phyloP scores from a whole-genome alignment of 2,888 invertebrate genomes.

The Gasteruption jaculator region DNA sequence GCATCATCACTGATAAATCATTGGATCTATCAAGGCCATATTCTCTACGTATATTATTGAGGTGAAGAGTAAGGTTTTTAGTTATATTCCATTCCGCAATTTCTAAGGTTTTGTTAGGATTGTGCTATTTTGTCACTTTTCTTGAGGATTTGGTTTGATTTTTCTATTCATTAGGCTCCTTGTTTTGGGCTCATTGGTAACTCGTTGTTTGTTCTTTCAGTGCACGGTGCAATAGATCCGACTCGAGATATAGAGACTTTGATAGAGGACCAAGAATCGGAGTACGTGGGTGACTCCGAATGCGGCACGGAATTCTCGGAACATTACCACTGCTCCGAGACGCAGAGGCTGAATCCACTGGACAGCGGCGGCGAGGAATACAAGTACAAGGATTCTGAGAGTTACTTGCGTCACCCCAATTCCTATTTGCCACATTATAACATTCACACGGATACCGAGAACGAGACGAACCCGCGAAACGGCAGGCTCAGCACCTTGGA shows the following conservation, averaged over 20 bases:
- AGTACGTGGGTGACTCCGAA: conserved; percentile 67
- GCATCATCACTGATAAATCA: too few relatives aligned
- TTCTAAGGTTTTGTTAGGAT: too few relatives aligned
- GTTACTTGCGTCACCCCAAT: conserved; percentile 79
- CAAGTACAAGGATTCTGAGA: conserved; percentile 57
- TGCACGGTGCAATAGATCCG: conserved; percentile 58
- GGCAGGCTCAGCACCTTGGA: conserved; percentile 46
- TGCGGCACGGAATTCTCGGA: conserved; percentile 59
- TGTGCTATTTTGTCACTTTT: too few relatives aligned
- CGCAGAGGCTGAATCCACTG: conserved; percentile 59
- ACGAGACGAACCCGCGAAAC: conserved; percentile 51
- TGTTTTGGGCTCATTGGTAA: too few relatives aligned
- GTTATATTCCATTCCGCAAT: too few relatives aligned
- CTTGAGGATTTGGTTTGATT: too few relatives aligned
- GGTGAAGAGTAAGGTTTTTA: too few relatives aligned
- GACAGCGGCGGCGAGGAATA: conserved; percentile 62
- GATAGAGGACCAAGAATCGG: conserved; percentile 66
- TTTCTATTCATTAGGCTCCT: too few relatives aligned
- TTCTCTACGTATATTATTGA: too few relatives aligned
- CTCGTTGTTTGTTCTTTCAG: conserved; percentile 30
- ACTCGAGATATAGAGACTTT: conserved; percentile 64
- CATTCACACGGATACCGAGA: conserved; percentile 64
- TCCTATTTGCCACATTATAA: conserved; percentile 74
- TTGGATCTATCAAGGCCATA: too few relatives aligned
- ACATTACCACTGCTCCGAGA: conserved; percentile 55